Conservation (phyloP, 2,888 invertebrate genomes). For the Lasioglossum morio region DNA sequence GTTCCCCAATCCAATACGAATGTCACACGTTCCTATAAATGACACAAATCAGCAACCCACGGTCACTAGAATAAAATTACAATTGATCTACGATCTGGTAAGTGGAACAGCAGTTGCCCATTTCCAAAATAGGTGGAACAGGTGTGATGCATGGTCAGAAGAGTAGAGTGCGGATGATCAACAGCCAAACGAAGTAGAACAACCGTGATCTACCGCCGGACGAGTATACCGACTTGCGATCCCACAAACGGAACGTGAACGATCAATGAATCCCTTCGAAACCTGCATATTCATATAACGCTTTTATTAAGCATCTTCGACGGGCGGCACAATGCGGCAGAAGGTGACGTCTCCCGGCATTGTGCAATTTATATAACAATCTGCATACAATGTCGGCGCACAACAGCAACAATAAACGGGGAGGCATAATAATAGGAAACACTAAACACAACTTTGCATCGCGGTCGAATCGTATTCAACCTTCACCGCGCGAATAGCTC, state of each 20-base stretch:
- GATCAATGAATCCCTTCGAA: neutral
- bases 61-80: neutral
- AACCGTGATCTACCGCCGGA: neutral
- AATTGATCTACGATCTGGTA: neutral
- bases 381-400: neutral
- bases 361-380: neutral
- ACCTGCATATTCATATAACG: neutral
- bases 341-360: neutral
- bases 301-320: neutral
- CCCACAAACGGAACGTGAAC: neutral
- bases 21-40: neutral
- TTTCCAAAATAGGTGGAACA: neutral
- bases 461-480: neutral
- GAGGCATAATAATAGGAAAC: conserved; percentile 2
- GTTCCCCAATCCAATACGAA: too few relatives aligned
- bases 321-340: neutral
- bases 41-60: neutral
- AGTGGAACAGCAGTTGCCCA: neutral
- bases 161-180: neutral
- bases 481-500: conserved; percentile 1
- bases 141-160: neutral
- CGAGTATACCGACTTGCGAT: neutral
- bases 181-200: neutral
- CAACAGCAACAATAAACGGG: neutral
- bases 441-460: neutral